Evolutionary conservation across 1,140 invertebrate species (phyloP), one percentile per base, ranked within the genome.

Genomic region (Nilaparvata lugens): DNA sequence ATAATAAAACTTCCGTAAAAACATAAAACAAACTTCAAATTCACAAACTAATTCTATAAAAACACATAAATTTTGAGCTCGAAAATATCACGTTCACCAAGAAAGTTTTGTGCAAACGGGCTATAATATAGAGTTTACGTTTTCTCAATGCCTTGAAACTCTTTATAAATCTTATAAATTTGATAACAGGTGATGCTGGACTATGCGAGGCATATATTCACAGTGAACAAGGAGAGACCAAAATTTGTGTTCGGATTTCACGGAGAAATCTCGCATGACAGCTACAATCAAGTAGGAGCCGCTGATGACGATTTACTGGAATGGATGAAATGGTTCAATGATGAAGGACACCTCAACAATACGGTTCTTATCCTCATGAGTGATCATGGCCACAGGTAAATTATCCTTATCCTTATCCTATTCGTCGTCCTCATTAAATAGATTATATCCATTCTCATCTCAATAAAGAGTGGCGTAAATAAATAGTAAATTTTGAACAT

Each of bases 161-260:
- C n/a, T n/a, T n/a, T n/a, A n/a, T n/a, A n/a, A 23, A 61, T 56
- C 60, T 51, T 42, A 42, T 64, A 56, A 25, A 16, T 64, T 68
- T 67, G 60, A 2, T 72, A 70, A 28, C 62, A 84, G 81, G 72
- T 83, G 1, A 81, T 87, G 77, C 67, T 88, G 61, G 78, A 86
- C 67, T 87, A 86, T 69, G 73, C 84, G 0, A 76, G 78, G 66
- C 75, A 83, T 38, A 78, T 85, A 65, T 81, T 82, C 64, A 67
- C 75, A 28, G 74, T 74, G 72, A 83, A 87, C 78, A 72, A 80
- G 71, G 64, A 84, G 2, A 78, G 81, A 58, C 88, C 86, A 3
- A 87, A 87, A 66, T 97, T 95, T 72, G 73, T 83, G 0, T 94
- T 97, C 71, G 86, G 85, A 25, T 94, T 91, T 78, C 90, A 95